Conservation (phyloP, 2,113 vertebrate species). For the Pseudonaja textilis region DNA sequence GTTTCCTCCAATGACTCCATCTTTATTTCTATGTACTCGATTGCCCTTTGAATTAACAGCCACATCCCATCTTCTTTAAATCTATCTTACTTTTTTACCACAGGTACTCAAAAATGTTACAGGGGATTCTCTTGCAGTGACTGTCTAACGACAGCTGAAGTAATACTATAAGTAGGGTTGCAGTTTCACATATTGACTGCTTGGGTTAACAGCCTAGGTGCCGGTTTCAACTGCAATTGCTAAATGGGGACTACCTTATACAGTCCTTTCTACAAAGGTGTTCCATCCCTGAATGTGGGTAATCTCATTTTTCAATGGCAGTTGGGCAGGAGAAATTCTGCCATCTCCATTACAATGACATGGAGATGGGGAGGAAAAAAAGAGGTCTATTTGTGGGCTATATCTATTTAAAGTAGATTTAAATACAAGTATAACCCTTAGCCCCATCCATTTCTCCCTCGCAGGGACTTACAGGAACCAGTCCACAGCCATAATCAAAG, state of each 20-base stretch:
- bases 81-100: not conserved
- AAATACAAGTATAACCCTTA: not conserved
- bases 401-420: not conserved
- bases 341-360: not conserved
- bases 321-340: not conserved
- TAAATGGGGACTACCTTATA: not conserved
- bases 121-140: not conserved
- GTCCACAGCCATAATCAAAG: slow-evolving; percentile 94
- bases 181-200: not conserved
- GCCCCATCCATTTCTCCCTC: not conserved
- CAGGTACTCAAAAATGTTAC: not conserved
- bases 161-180: not conserved
- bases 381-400: not conserved
- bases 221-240: not conserved
- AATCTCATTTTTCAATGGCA: not conserved
- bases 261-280: not conserved
- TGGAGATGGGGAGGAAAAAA: not conserved
- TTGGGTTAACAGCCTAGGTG: not conserved
- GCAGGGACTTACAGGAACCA: slow-evolving; percentile 93
- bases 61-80: not conserved
- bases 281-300: not conserved
- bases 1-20: not conserved
- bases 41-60: not conserved
- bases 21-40: not conserved
- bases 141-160: not conserved